phyloP scores from a whole-genome alignment of 2,888 invertebrate species.

The Ochlodes sylvanus region DNA sequence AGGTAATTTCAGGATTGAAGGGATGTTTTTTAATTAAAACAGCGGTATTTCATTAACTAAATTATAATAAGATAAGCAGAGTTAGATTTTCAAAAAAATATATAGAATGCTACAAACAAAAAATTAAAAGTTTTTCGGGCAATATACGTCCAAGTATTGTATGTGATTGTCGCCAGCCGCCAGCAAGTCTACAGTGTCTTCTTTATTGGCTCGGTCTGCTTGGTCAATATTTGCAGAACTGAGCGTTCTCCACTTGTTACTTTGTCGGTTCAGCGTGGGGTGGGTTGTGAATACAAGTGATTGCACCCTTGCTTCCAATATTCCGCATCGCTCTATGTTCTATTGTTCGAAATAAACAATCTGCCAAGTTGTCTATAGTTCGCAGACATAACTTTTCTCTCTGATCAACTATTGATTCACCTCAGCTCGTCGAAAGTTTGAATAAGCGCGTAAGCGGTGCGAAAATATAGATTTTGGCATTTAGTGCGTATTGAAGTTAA shows the following conservation, averaged over 20 bases:
- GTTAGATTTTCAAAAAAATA: too few relatives aligned
- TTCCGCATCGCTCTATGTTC: slow-evolving; percentile 29
- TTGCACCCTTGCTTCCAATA: slow-evolving; percentile 37
- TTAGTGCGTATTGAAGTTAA: too few relatives aligned
- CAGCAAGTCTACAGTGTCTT: slow-evolving; percentile 48
- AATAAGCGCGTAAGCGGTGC: background rate
- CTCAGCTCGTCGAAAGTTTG: background rate
- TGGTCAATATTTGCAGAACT: slow-evolving; percentile 54
- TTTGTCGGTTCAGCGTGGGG: slow-evolving; percentile 43
- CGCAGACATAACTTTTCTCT: slow-evolving; percentile 11
- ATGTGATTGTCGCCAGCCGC: slow-evolving; percentile 49
- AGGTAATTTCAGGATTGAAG: too few relatives aligned
- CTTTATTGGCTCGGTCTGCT: slow-evolving; percentile 54
- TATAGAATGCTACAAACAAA: too few relatives aligned
- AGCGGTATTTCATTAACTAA: too few relatives aligned
- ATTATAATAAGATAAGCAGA: too few relatives aligned
- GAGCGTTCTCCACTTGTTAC: slow-evolving; percentile 47
- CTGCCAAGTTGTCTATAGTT: slow-evolving; percentile 28
- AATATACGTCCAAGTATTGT: slow-evolving; percentile 44
- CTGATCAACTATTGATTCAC: slow-evolving; percentile 15
- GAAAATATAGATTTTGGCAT: background rate
- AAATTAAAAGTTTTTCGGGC: background rate
- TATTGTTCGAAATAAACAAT: slow-evolving; percentile 34
- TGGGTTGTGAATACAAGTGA: slow-evolving; percentile 38
- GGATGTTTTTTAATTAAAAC: too few relatives aligned